These are phyloP conservation scores for Taxidea taxus DNA, from an alignment of 2,113 vertebrate species.

Conservation along the genomic window DNA sequence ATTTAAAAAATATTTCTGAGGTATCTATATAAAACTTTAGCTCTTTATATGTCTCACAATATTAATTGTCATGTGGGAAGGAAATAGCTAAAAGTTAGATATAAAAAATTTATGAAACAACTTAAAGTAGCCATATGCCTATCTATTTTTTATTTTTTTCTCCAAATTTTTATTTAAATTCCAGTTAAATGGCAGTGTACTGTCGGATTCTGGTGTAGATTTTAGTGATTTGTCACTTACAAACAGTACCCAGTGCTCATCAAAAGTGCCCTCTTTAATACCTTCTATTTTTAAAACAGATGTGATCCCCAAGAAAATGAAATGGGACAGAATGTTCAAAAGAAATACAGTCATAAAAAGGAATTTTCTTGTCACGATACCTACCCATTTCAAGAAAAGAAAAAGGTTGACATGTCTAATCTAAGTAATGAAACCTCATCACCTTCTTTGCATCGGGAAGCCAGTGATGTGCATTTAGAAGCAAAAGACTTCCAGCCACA, in stretches of 20 bases:
- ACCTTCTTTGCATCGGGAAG: constrained; percentile 6
- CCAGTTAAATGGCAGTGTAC: neutral
- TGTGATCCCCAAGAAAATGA: constrained; percentile 67
- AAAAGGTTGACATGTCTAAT: neutral
- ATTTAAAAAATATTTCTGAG: neutral
- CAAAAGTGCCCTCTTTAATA: neutral
- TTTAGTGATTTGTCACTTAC: neutral
- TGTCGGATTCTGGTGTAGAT: neutral
- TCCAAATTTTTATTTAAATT: neutral
- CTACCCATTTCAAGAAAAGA: constrained; percentile 8
- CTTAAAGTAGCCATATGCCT: constrained; percentile 36
- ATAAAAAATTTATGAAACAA: neutral
- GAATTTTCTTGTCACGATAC: neutral
- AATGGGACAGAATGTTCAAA: neutral
- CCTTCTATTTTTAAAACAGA: constrained; percentile 70
- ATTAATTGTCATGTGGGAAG: neutral
- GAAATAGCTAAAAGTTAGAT: neutral
- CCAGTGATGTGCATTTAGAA: neutral
- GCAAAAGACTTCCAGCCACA: neutral
- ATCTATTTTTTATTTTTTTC: constrained; percentile 10
- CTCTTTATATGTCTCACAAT: neutral
- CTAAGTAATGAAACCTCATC: neutral
- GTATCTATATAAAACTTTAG: neutral
- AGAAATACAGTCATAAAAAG: constrained; percentile 27
- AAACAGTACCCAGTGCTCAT: neutral